Conservation (phyloP, 2,888 invertebrate genomes). For the Agrochola circellaris region DNA sequence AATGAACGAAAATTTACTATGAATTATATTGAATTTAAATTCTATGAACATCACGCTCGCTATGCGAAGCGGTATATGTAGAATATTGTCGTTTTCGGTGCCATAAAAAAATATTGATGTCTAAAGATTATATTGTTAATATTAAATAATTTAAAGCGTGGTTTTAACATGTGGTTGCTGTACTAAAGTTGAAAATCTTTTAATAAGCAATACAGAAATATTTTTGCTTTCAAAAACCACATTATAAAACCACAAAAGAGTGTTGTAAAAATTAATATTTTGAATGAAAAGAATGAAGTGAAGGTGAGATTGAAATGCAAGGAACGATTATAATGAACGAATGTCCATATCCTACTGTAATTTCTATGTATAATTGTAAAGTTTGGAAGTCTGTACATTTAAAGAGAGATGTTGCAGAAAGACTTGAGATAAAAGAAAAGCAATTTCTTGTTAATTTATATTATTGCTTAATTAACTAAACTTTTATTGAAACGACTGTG, state of each 20-base stretch:
- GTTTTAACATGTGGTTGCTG: slow-evolving; percentile 50
- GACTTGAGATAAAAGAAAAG: slow-evolving; percentile 36
- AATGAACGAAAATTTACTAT: slow-evolving; percentile 45
- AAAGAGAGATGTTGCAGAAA: slow-evolving; percentile 28
- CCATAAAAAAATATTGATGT: slow-evolving; percentile 67
- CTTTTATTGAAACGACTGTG: slow-evolving; percentile 30
- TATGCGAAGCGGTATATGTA: slow-evolving; percentile 60
- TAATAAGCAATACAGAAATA: slow-evolving; percentile 35
- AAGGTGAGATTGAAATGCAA: slow-evolving; percentile 57
- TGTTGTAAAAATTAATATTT: slow-evolving; percentile 50
- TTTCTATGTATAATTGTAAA: slow-evolving; percentile 62
- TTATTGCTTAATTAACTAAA: slow-evolving; percentile 17
- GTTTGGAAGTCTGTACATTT: slow-evolving; percentile 49
- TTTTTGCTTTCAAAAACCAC: slow-evolving; percentile 40
- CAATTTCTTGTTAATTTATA: slow-evolving; percentile 36
- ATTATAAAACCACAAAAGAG: slow-evolving; percentile 31
- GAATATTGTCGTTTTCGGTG: slow-evolving; percentile 65
- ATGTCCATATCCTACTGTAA: slow-evolving; percentile 78
- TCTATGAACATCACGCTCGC: slow-evolving; percentile 54
- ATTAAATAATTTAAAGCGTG: slow-evolving; percentile 51
- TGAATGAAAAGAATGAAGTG: slow-evolving; percentile 42
- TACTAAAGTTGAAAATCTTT: slow-evolving; percentile 2
- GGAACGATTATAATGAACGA: slow-evolving; percentile 60
- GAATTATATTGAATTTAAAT: slow-evolving; percentile 50
- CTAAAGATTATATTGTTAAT: slow-evolving; percentile 63